Evolutionary conservation across 2,113 vertebrate genomes (phyloP), one percentile per base, ranked within the genome.

Genomic region (Chionodraco myersi): DNA sequence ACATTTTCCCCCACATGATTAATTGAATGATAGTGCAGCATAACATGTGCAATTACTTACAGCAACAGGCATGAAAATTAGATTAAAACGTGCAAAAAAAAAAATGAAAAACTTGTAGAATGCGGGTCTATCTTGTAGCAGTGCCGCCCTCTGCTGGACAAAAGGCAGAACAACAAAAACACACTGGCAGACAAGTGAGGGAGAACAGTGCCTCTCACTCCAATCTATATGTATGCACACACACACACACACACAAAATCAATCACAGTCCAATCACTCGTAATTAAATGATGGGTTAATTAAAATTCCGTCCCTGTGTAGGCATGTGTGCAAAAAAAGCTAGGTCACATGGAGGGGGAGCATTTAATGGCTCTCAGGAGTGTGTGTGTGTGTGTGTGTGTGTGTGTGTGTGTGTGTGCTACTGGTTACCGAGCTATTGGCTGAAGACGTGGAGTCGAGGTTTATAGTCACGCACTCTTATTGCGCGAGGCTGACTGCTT

Each of bases 71-170:
- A 11, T 52, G 53, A 45, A 44, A 16, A 65, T 34, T 9, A 1
- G 53, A 30, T n/a, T 8, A 4, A 47, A 16, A 60, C 12, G 2
- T 61, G 18, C 54, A 44, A 23, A 36, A 14, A 45, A 52, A 76
- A 26, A 7, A n/a, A 45, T 53, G 45, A 57, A 41, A 56, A 72
- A 41, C 36, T 53, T 52, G 48, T 36, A 48, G 30, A 18, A 41
- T 18, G 1, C 9, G 13, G 11, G 12, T 5, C 11, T 23, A 57
- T 52, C 7, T 60, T 79, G 88, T 60, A 71, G 80, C 85, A 53
- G 61, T 63, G 83, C 87, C 86, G 60, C 91, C 90, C 87, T 89
- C 91, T 92, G 80, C 81, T 92, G 92, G 86, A 44, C 52, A 9
- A 6, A 4, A 3, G n/a, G 4, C 1, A 2, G 56, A 6, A 81